These are phyloP conservation scores for Scaptomyza graminum DNA, from an alignment of 1,140 invertebrate species.

Conservation along the genomic window DNA sequence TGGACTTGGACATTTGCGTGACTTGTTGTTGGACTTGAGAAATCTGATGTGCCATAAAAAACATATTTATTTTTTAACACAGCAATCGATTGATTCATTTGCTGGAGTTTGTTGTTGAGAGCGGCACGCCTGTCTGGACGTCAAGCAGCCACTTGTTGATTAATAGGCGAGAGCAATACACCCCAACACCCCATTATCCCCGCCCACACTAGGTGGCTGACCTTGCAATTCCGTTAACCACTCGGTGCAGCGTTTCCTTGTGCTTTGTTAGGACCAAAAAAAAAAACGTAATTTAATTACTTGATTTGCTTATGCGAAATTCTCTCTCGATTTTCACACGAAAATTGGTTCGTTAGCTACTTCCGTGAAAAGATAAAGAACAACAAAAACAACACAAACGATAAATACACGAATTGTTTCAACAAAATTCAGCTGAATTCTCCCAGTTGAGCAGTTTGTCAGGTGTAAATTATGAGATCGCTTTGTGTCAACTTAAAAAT, in stretches of 20 bases:
- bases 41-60: constrained; percentile 38
- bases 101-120: constrained; percentile 21
- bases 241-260: constrained; percentile 56
- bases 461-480: constrained; percentile 39
- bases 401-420: neutral
- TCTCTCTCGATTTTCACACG: constrained; percentile 29
- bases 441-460: constrained; percentile 36
- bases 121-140: constrained; percentile 64
- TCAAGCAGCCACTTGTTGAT: constrained; percentile 64
- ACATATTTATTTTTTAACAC: constrained; percentile 32
- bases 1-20: constrained; percentile 62
- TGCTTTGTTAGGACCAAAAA: constrained; percentile 57
- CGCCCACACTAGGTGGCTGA: constrained; percentile 54
- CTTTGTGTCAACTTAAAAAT: constrained; percentile 23
- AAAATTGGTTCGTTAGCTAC: constrained; percentile 15
- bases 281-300: constrained; percentile 43
- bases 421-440: constrained; percentile 42
- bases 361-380: constrained; percentile 24
- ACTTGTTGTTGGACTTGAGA: constrained; percentile 46
- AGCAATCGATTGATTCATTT: constrained; percentile 50
- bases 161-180: constrained; percentile 57
- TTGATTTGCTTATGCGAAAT: constrained; percentile 16
- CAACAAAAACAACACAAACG: neutral
- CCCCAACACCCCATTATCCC: neutral
- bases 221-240: constrained; percentile 46